Evolutionary conservation across 2,888 invertebrate genomes (phyloP), one percentile per base, ranked within the genome.

Genomic region (Glaucopsyche alexis): DNA sequence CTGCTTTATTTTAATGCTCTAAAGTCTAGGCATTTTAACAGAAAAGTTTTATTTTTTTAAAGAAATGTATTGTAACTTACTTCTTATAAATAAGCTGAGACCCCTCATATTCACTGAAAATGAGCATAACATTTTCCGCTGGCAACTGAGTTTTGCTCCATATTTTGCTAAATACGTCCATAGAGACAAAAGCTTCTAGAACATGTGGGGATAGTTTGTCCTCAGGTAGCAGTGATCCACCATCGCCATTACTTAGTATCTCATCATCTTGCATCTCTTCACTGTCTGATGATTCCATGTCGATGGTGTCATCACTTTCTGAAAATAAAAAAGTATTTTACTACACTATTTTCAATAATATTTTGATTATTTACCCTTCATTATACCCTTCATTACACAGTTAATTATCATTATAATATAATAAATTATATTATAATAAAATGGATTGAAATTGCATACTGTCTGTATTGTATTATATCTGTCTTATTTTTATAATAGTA

Each of bases 141-240:
- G 95, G 93, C 45, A 90, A 76, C 71, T 88, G 85, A 55, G 94
- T 93, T 78, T 93, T 93, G 7, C 89, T 85, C 88, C 94, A 93
- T 60, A 95, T 93, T 88, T 95, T 95, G 19, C 94, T 89, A 77
- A 95, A 93, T 76, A 96, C 84, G 72, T 94, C 92, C 72, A 94
- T 84, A 8, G 94, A 93, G 72, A 94, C 89, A 40, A 96, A 90
- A 9, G 94, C 94, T 86, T 95, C 95, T 74, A 94, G 85, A 4
- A 96, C 84, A 80, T 95, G 94, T 49, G 94, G 81, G 0, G 94
- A 93, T 45, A 95, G 78, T 78, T 90, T 94, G 65, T 94, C 94
- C 76, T 89, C 90, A 73, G 89, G 84, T 52, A 85, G 81, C 14
- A 87, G 77, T 70, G 85, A 82, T 67, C 84, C 88, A 70, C 84